Conservation (phyloP, 30 jellyfish, hydroid and myxozoan species). For the Morbakka virulenta region DNA sequence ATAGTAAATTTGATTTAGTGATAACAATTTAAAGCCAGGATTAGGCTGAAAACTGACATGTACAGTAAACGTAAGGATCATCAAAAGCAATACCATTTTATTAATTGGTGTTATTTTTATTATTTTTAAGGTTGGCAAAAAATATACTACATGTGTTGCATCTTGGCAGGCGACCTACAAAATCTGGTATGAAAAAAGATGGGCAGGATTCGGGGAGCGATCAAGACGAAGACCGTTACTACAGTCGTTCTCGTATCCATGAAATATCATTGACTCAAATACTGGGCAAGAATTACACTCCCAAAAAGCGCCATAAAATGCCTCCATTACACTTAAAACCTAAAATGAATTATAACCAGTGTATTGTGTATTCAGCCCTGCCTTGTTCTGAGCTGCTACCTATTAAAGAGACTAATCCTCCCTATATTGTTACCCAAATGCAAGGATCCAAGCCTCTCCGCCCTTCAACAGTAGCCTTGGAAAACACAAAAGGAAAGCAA, state of each 20-base stretch:
- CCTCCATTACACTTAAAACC: constrained; percentile 69
- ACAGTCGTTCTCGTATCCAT: constrained; percentile 22
- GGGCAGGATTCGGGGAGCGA: not conserved
- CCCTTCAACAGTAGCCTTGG: not conserved
- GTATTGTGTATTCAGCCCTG: constrained; percentile 84
- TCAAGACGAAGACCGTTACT: not conserved
- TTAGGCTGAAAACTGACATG: too few species aligned
- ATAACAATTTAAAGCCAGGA: too few species aligned
- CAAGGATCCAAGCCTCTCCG: constrained; percentile 13
- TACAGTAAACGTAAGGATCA: too few species aligned
- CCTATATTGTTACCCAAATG: constrained; percentile 53
- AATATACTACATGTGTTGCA: constrained; percentile 48
- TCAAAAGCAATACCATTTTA: too few species aligned
- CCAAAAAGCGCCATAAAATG: constrained; percentile 78
- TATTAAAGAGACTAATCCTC: constrained; percentile 54
- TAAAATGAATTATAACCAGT: constrained; percentile 72
- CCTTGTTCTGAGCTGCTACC: constrained; percentile 62
- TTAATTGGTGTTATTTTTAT: too few species aligned
- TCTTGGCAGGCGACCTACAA: constrained; percentile 59
- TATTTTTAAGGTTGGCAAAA: constrained; percentile 46
- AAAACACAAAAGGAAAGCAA: not conserved
- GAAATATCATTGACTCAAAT: constrained; percentile 39
- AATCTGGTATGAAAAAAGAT: constrained; percentile 14
- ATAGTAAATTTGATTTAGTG: too few species aligned
- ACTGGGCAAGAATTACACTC: constrained; percentile 84